phyloP scores from a whole-genome alignment of 1,140 invertebrate species.

The Brachystomella parvula region DNA sequence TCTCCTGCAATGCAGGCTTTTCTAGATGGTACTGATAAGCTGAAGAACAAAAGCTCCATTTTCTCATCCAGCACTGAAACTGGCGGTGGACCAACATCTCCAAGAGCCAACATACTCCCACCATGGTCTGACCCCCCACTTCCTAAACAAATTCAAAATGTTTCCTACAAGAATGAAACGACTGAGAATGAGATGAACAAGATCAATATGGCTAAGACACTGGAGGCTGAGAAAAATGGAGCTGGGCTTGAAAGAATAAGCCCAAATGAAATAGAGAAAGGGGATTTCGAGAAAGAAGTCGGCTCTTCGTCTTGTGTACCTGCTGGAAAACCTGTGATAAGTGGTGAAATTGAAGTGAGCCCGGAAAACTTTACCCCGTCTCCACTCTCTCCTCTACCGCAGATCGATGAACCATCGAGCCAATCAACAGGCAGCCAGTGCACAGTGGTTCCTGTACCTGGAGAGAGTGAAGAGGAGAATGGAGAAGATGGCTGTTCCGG shows the following conservation, averaged over 20 bases:
- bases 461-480: conserved; percentile 17
- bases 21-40: conserved; percentile 49
- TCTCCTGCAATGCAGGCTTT: conserved; percentile 67
- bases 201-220: conserved; percentile 34
- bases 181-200: conserved; percentile 7
- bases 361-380: neutral
- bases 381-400: neutral
- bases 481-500: conserved; percentile 10
- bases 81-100: neutral
- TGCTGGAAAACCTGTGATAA: neutral
- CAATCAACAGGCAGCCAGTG: too few relatives aligned
- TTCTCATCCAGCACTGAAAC: neutral
- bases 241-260: neutral
- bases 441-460: conserved; percentile 6
- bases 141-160: neutral
- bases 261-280: conserved; percentile 15
- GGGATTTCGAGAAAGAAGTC: conserved; percentile 23
- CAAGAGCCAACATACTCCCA: neutral
- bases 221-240: conserved; percentile 6
- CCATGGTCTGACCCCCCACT: neutral
- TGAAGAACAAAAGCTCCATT: conserved; percentile 37
- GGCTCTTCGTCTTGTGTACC: neutral
- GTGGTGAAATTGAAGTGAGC: conserved; percentile 1
- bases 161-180: neutral
- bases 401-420: neutral